phyloP scores from a whole-genome alignment of 2,888 invertebrate species.

The Xestoiulus laeticollis region DNA sequence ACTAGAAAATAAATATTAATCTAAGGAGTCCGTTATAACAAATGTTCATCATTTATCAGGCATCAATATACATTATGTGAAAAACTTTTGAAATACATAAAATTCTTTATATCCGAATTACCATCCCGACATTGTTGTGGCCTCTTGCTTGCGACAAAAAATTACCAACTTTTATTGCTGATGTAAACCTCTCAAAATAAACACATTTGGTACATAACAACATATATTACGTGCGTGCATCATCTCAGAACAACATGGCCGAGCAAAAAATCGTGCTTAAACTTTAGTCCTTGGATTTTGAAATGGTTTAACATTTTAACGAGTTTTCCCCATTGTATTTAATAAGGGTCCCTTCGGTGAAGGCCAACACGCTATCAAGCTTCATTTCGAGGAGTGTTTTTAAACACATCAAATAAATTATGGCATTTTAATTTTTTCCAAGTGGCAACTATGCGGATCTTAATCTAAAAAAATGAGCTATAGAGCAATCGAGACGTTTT shows the following conservation, averaged over 20 bases:
- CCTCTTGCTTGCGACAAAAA: no score
- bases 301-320: neutral
- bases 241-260: neutral
- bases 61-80: no score
- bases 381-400: neutral
- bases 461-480: neutral
- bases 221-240: neutral
- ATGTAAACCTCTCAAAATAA: neutral
- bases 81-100: neutral
- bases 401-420: neutral
- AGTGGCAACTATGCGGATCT: neutral
- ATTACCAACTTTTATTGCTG: neutral
- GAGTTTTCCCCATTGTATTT: neutral
- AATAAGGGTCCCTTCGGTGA: neutral
- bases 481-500: no score
- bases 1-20: no score
- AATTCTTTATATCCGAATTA: neutral
- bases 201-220: neutral
- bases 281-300: neutral
- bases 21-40: no score
- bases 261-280: conserved; percentile 27
- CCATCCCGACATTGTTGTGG: neutral
- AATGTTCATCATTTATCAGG: no score
- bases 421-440: neutral
- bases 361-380: neutral